phyloP scores from a whole-genome alignment of 1,140 invertebrate genomes.

The Bombus waltoni region DNA sequence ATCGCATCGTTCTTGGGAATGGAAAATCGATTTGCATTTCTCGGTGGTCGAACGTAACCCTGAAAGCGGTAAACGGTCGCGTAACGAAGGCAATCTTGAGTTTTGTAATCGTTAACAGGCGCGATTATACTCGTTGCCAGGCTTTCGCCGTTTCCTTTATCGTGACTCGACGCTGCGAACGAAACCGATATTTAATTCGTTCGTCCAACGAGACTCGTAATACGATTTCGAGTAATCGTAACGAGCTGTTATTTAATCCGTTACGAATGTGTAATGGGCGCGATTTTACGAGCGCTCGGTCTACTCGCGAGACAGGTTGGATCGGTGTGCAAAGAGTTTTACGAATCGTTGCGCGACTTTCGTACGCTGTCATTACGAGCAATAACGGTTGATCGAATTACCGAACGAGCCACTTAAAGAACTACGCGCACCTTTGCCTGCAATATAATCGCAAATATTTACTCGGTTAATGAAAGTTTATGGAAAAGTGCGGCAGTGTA shows the following conservation, averaged over 20 bases:
- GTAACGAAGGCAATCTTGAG: neutral
- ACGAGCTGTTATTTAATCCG: constrained; percentile 12
- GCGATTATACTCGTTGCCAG: constrained; percentile 14
- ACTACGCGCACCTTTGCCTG: neutral
- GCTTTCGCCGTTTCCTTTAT: neutral
- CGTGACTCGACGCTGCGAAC: neutral
- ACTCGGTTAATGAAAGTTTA: neutral
- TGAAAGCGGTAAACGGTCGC: neutral
- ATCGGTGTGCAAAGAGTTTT: neutral
- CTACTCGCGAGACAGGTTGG: no score
- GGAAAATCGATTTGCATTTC: neutral
- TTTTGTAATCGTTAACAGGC: constrained; percentile 11
- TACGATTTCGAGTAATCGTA: constrained; percentile 15
- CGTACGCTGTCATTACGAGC: constrained; percentile 1
- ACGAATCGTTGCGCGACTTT: neutral
- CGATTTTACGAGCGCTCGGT: neutral
- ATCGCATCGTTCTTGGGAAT: neutral
- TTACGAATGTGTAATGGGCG: constrained; percentile 13
- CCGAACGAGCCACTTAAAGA: neutral
- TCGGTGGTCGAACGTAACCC: no score
- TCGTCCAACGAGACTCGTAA: neutral
- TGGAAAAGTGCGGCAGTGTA: neutral
- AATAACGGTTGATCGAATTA: constrained; percentile 34
- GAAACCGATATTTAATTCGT: neutral
- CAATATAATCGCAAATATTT: neutral